Base-by-base conservation (phyloP, 2,888 invertebrate species). In the Rhaphigaster nebulosa region DNA sequence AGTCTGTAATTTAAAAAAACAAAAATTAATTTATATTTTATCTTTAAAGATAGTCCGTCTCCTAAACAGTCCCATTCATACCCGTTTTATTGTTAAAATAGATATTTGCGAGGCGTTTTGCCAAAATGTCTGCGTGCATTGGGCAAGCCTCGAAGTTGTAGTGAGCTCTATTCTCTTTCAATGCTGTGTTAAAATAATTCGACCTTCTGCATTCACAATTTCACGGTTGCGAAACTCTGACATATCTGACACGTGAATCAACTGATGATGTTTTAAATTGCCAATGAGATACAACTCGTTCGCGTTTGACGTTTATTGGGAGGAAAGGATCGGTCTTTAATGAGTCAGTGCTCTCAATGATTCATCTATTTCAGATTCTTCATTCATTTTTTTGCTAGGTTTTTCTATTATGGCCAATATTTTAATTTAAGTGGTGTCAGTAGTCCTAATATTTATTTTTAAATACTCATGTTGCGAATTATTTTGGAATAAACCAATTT, bases 331-430 rank as follows among this genome's bases (percentile, higher is more conserved):
- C 1, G 29, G 20, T 65, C 29, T 29, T 10, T n/a, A 65, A 65
- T 65, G 65, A 65, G 65, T 65, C 65, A 65, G 15, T 29, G 65
- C 29, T 65, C 65, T 65, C 65, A 29, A 65, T 65, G 65, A 65
- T 29, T 65, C 65, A 65, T 10, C 29, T 29, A 29, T 65, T 65
- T 65, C 15, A 29, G 65, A 65, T 65, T 65, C 65, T 65, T 65
- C 65, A 65, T 34, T 65, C 65, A 65, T 29, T 29, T 15, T 65
- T 65, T 65, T 4, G 15, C 15, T 65, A n/a, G 29, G 5, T 13
- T 65, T 65, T 65, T 60, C 20, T n/a, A n/a, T 26, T 26, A 26
- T 20, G 20, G 26, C 2, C 23, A 8, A 26, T 56, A 26, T 56
- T 56, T 56, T 56, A 56, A 2, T 56, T 26, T 26, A 23, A 26